Evolutionary conservation across 1,140 invertebrate genomes (phyloP).

Genomic region (Papilio aristodemus): DNA sequence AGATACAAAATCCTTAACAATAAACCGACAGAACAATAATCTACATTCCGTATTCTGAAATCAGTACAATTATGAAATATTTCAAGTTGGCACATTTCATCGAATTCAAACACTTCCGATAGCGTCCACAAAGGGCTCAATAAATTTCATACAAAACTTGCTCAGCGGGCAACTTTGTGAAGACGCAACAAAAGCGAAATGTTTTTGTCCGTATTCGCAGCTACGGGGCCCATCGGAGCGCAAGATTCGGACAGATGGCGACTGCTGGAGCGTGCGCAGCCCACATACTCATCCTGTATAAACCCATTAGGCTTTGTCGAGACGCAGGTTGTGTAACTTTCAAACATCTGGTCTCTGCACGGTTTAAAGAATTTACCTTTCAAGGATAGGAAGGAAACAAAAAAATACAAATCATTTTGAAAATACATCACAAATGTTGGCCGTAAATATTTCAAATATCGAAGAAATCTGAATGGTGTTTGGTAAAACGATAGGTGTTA

Average conservation of each 20-base stretch:
- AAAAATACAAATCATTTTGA: background rate
- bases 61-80: background rate
- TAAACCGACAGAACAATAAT: background rate
- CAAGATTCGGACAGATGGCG: slow-evolving; percentile 23
- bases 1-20: too few species aligned
- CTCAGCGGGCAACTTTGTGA: background rate
- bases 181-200: slow-evolving; percentile 16
- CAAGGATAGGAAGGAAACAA: background rate
- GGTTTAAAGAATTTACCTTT: background rate
- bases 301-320: slow-evolving; percentile 21
- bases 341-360: slow-evolving; percentile 8
- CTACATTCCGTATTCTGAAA: background rate
- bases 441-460: too few species aligned
- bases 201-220: background rate
- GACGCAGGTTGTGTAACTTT: slow-evolving; percentile 8
- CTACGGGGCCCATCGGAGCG: background rate
- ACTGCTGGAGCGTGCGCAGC: slow-evolving; percentile 9
- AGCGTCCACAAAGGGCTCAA: background rate
- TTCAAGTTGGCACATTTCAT: slow-evolving; percentile 1
- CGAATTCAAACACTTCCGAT: slow-evolving; percentile 18
- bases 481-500: background rate
- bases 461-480: too few species aligned
- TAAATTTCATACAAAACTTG: slow-evolving; percentile 17
- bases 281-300: slow-evolving; percentile 12
- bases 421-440: too few species aligned